Conservation (phyloP, 2,888 invertebrate genomes). For the Anaspis maculata region DNA sequence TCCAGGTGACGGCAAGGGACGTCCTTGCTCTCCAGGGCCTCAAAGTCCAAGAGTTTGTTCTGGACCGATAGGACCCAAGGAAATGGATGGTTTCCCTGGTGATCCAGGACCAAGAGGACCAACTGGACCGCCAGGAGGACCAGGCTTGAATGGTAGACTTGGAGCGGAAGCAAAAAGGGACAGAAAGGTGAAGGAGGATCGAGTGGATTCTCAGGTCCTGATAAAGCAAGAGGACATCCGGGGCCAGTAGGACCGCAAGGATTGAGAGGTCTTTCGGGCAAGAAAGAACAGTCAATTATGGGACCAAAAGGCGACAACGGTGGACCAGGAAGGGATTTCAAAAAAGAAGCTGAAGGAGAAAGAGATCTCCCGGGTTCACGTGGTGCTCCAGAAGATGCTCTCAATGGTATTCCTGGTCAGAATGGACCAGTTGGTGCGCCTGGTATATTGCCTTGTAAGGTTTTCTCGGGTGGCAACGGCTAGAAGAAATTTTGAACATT, state of each 20-base stretch:
- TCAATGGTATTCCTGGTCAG: constrained; percentile 54
- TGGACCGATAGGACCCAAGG: constrained; percentile 55
- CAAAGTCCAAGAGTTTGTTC: constrained; percentile 51
- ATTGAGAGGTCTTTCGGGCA: constrained; percentile 52
- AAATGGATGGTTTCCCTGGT: constrained; percentile 56
- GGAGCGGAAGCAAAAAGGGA: constrained; percentile 47
- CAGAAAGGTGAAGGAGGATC: constrained; percentile 46
- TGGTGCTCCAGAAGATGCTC: constrained; percentile 73
- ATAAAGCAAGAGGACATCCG: constrained; percentile 47
- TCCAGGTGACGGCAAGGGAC: constrained; percentile 59
- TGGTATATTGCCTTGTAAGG: constrained; percentile 65
- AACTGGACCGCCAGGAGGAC: constrained; percentile 51
- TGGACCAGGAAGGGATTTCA: constrained; percentile 59
- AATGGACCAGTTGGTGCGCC: constrained; percentile 53
- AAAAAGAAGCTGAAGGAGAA: constrained; percentile 71
- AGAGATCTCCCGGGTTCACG: constrained; percentile 64
- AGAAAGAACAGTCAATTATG: constrained; percentile 51
- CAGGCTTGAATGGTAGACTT: constrained; percentile 46
- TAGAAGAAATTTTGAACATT: constrained; percentile 70
- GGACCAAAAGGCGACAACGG: constrained; percentile 61
- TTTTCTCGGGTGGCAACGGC: constrained; percentile 49
- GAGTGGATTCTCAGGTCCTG: constrained; percentile 50
- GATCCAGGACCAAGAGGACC: constrained; percentile 62
- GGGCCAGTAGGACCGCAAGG: constrained; percentile 51
- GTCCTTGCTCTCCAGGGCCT: constrained; percentile 56